Percentiles rank a stretch among this genome's conserved stretches.
phyloP scores from a whole-genome alignment of 2,888 invertebrate genomes.

The Drosophila gaucha region DNA sequence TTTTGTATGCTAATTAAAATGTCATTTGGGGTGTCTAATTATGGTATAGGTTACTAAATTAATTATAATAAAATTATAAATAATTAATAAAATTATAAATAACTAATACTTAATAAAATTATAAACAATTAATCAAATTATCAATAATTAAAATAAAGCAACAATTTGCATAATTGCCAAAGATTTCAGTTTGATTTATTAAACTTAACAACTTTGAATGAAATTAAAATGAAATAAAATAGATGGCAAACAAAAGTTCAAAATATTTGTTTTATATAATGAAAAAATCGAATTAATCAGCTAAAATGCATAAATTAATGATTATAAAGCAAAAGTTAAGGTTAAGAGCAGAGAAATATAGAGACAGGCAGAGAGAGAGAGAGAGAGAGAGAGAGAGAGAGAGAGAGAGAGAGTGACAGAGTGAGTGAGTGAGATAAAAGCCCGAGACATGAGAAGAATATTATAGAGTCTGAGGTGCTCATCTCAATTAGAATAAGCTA shows the following conservation, averaged over 20 bases:
- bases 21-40: not conserved
- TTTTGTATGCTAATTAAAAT: constrained; percentile 6
- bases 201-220: too few relatives aligned
- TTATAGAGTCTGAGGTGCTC: not conserved
- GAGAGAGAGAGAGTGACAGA: too few relatives aligned
- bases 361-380: too few relatives aligned
- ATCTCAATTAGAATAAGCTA: not conserved
- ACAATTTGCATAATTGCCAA: constrained; percentile 1
- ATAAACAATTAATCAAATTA: constrained; percentile 20
- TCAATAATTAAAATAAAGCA: too few relatives aligned
- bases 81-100: constrained; percentile 22
- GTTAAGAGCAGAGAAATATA: too few relatives aligned
- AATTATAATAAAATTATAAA: constrained; percentile 12
- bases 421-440: not conserved
- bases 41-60: constrained; percentile 5
- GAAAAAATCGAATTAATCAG: too few relatives aligned
- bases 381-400: too few relatives aligned
- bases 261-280: too few relatives aligned
- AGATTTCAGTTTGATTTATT: not conserved
- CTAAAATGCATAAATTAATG: too few relatives aligned
- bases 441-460: not conserved
- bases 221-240: constrained; percentile 8
- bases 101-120: too few relatives aligned
- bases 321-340: too few relatives aligned
- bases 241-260: too few relatives aligned